A percentile compares a stretch with the other conserved stretches of the same genome.
phyloP scores from a whole-genome alignment of 2,113 vertebrate genomes.

The Channa argus region DNA sequence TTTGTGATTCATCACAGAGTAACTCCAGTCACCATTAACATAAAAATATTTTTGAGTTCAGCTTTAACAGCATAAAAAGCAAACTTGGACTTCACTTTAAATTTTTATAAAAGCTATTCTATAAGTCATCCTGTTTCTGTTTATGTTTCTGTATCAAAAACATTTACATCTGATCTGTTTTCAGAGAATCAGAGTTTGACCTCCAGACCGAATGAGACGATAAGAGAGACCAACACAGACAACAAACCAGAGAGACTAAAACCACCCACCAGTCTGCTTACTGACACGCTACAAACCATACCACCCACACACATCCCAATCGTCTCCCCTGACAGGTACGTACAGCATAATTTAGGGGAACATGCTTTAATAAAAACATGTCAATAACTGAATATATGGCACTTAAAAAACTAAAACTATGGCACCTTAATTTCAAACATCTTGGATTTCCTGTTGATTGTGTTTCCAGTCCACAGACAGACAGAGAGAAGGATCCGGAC shows the following conservation, averaged over 20 bases:
- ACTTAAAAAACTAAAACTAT: too few species aligned
- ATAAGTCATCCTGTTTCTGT: neutral
- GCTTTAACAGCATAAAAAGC: too few species aligned
- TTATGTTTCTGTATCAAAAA: neutral
- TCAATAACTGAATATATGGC: neutral
- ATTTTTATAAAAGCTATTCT: too few species aligned
- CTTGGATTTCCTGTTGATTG: slow-evolving; percentile 8
- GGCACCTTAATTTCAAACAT: too few species aligned
- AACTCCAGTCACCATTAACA: too few species aligned
- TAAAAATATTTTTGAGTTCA: neutral
- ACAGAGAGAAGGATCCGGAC: slow-evolving; percentile 92
- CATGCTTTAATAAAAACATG: neutral
- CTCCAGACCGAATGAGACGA: slow-evolving; percentile 46
- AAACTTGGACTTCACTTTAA: too few species aligned
- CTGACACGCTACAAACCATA: slow-evolving; percentile 64
- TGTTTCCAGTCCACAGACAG: slow-evolving; percentile 90
- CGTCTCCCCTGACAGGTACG: slow-evolving; percentile 85
- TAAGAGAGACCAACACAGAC: slow-evolving; percentile 47
- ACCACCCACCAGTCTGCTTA: slow-evolving; percentile 82
- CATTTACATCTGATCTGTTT: neutral
- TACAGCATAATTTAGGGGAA: too few species aligned
- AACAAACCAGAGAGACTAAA: slow-evolving; percentile 70
- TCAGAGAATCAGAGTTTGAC: slow-evolving; percentile 56
- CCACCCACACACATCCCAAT: slow-evolving; percentile 79
- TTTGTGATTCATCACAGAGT: neutral